Conservation (phyloP, 2,888 invertebrate species). For the Cantharis lateralis region DNA sequence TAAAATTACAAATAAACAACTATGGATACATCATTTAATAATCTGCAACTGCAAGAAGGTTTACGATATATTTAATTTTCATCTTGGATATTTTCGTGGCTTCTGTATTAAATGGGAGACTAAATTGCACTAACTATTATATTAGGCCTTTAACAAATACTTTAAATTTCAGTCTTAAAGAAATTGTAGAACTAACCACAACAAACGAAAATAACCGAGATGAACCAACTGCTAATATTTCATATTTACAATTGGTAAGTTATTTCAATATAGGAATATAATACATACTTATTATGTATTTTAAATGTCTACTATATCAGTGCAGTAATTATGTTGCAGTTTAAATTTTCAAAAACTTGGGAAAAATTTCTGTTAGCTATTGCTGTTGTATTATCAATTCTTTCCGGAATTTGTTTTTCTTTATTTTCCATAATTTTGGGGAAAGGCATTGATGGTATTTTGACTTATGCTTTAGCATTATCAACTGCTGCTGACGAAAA, state of each 20-base stretch:
- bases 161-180: not conserved
- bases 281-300: not conserved
- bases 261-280: not conserved
- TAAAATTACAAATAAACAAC: no score
- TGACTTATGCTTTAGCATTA: not conserved
- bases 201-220: not conserved
- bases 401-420: not conserved
- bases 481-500: not conserved
- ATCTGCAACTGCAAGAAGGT: no score
- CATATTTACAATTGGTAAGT: not conserved
- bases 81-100: no score
- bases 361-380: not conserved
- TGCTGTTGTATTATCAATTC: not conserved
- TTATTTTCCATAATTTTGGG: not conserved
- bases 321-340: not conserved
- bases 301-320: not conserved
- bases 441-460: not conserved
- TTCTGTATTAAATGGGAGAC: no score
- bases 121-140: no score
- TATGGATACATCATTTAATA: no score
- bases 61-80: no score
- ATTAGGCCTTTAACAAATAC: not conserved
- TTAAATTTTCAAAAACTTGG: not conserved
- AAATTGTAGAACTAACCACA: not conserved
- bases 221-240: not conserved